Conservation (phyloP, 1,140 invertebrate species). For the Zaprionus tsacasi region DNA sequence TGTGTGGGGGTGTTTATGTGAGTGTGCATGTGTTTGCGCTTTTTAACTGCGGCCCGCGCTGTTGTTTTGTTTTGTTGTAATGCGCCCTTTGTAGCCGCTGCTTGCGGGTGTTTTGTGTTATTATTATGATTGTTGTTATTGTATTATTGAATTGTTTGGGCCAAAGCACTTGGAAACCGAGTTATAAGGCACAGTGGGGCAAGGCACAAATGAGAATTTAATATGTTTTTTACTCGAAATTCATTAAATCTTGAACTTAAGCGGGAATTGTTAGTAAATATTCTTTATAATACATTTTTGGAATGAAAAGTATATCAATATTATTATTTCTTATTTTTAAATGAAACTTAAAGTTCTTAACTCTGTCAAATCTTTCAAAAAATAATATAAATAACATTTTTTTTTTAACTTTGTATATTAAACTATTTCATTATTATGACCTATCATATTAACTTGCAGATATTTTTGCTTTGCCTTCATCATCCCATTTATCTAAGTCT, state of each 20-base stretch:
- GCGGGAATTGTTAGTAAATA: too few relatives aligned
- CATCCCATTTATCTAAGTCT: too few relatives aligned
- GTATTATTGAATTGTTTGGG: constrained; percentile 83
- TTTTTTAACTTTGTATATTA: too few relatives aligned
- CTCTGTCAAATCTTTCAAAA: neutral
- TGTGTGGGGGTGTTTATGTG: constrained; percentile 25
- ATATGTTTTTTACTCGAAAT: too few relatives aligned
- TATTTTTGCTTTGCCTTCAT: too few relatives aligned
- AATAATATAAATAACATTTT: too few relatives aligned
- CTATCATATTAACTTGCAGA: too few relatives aligned
- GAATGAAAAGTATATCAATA: too few relatives aligned
- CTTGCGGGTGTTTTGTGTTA: constrained; percentile 75
- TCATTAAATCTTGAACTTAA: too few relatives aligned
- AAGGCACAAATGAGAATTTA: too few relatives aligned
- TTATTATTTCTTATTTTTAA: neutral
- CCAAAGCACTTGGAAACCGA: constrained; percentile 74
- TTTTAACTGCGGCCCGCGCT: constrained; percentile 43
- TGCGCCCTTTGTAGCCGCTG: constrained; percentile 49
- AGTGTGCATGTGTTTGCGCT: constrained; percentile 51
- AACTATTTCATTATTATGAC: too few relatives aligned
- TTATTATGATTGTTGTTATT: constrained; percentile 83
- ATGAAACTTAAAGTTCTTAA: neutral
- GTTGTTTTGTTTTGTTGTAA: constrained; percentile 61
- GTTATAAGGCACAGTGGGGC: constrained; percentile 49
- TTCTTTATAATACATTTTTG: too few relatives aligned